Evolutionary conservation across 2,797 vertebrate genomes (phyloP).

Genomic region (Clarias fuscus): DNA sequence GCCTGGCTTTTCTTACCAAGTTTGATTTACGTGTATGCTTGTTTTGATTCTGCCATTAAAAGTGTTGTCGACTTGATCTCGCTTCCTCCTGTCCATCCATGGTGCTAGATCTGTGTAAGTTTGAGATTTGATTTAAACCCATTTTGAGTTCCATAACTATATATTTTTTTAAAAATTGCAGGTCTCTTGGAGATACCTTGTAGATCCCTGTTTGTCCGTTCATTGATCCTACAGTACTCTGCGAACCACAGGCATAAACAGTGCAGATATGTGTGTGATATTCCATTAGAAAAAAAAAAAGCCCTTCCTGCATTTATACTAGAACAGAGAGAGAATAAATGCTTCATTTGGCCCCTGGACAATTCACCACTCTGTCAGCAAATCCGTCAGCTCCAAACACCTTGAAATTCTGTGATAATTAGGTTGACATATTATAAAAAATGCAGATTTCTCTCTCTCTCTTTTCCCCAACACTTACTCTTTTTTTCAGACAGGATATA

Average conservation of each 20-base stretch:
- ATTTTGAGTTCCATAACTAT: not conserved
- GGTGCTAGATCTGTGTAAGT: not conserved
- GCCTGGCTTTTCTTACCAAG: no score
- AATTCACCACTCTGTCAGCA: slow-evolving; percentile 17
- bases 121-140: not conserved
- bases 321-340: slow-evolving; percentile 2
- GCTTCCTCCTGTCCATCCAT: no score
- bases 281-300: not conserved
- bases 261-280: not conserved
- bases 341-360: slow-evolving; percentile 14
- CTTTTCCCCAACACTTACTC: not conserved
- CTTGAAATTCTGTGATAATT: slow-evolving; percentile 37
- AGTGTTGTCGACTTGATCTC: no score
- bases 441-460: not conserved
- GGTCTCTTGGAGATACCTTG: no score
- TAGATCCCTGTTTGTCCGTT: not conserved
- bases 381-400: slow-evolving; percentile 28
- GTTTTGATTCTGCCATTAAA: no score
- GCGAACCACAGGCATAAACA: not conserved
- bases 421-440: slow-evolving; percentile 25
- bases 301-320: not conserved
- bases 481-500: slow-evolving; percentile 24
- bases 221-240: not conserved
- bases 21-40: no score
- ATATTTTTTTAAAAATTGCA: not conserved